Evolutionary conservation across 2,888 invertebrate genomes (phyloP).

Genomic region (Digitonthophagus gazella): DNA sequence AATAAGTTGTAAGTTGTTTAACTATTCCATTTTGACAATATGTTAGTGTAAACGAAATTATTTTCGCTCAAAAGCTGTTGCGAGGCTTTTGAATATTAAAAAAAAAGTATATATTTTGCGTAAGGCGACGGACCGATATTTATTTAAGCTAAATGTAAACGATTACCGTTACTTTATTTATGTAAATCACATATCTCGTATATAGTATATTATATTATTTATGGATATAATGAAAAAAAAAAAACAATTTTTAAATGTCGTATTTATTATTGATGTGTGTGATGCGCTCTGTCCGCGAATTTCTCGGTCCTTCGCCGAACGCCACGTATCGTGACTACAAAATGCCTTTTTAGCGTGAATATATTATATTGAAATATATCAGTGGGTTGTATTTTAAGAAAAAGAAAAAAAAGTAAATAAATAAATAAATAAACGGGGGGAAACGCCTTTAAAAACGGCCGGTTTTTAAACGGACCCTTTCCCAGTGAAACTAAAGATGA

Average conservation of each 20-base stretch:
- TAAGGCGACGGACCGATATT: slow-evolving; percentile 5
- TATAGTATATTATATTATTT: slow-evolving; percentile 13
- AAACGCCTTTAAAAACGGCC: neutral
- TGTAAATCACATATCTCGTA: slow-evolving; percentile 21
- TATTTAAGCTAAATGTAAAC: slow-evolving; percentile 11
- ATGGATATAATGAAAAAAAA: slow-evolving; percentile 1
- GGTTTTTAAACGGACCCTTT: neutral
- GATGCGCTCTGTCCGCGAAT: no score
- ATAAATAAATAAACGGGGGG: neutral
- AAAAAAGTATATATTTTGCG: slow-evolving; percentile 21
- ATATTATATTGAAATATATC: slow-evolving; percentile 44
- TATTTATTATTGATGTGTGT: neutral
- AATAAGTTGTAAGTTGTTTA: slow-evolving; percentile 30
- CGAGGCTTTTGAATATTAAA: slow-evolving; percentile 21
- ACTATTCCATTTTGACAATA: slow-evolving; percentile 54
- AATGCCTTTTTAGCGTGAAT: slow-evolving; percentile 53
- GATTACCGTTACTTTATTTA: slow-evolving; percentile 10
- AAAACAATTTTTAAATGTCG: neutral
- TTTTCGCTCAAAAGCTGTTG: slow-evolving; percentile 33
- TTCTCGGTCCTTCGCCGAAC: neutral
- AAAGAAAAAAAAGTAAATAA: neutral
- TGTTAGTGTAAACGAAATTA: slow-evolving; percentile 44
- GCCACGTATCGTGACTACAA: slow-evolving; percentile 51
- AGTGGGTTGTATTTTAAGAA: slow-evolving; percentile 47
- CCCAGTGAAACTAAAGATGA: slow-evolving; percentile 4